Evolutionary conservation across 2,113 vertebrate genomes (phyloP).

Genomic region (Empidonax alnorum): DNA sequence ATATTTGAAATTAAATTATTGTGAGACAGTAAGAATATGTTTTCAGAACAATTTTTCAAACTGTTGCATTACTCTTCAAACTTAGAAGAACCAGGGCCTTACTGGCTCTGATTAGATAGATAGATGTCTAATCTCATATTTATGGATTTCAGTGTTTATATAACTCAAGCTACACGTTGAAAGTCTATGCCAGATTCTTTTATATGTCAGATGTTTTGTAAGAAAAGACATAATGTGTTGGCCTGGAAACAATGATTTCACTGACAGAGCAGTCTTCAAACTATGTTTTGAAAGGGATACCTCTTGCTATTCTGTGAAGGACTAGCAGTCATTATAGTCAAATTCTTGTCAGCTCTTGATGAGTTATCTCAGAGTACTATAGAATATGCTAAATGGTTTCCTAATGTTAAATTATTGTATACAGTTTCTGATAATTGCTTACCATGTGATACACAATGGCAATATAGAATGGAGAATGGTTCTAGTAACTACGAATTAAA

Average conservation of each 20-base stretch:
- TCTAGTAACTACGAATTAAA: not conserved
- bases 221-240: not conserved
- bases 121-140: not conserved
- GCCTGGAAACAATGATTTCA: not conserved
- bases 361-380: not conserved
- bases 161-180: rapidly evolving
- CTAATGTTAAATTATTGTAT: not conserved
- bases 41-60: not conserved
- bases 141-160: not conserved
- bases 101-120: not conserved
- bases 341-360: not conserved
- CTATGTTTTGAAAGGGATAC: not conserved
- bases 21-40: not conserved
- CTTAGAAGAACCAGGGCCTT: rapidly evolving
- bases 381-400: not conserved
- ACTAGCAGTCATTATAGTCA: not conserved
- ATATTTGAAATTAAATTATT: not conserved
- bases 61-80: not conserved
- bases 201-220: not conserved
- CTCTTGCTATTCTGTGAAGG: not conserved
- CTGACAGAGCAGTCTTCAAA: not conserved
- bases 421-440: not conserved
- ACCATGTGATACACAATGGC: not conserved
- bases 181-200: not conserved
- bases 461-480: not conserved